Conservation (phyloP, 2,797 vertebrate genomes). For the Diglossa cyanea region DNA sequence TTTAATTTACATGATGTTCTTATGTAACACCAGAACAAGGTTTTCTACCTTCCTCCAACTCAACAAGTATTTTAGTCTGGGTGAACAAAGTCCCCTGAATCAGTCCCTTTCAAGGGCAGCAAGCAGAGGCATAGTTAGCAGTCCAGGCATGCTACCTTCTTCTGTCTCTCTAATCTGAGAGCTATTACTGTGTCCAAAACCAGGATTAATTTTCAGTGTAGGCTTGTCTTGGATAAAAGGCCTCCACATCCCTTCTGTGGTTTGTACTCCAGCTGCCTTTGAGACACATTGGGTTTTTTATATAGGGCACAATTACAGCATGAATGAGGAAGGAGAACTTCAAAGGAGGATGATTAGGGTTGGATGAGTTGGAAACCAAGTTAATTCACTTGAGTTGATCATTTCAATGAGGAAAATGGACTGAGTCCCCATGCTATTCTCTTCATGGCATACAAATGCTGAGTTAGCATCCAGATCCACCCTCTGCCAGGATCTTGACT, state of each 20-base stretch:
- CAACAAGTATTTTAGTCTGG: neutral
- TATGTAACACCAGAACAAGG: neutral
- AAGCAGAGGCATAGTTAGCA: neutral
- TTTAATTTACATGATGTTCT: slow-evolving; percentile 1
- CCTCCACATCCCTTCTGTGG: neutral
- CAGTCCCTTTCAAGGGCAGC: slow-evolving; percentile 14
- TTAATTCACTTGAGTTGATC: slow-evolving; percentile 18
- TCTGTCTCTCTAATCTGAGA: neutral
- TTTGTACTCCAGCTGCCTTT: slow-evolving; percentile 22
- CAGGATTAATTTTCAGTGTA: neutral
- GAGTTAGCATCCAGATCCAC: slow-evolving; percentile 18
- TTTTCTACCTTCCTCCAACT: neutral
- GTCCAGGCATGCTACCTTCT: neutral
- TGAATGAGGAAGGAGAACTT: slow-evolving; percentile 31
- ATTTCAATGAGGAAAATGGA: slow-evolving; percentile 25
- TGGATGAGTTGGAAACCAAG: slow-evolving; percentile 1
- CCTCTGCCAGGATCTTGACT: slow-evolving; percentile 21
- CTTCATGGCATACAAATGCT: slow-evolving; percentile 2
- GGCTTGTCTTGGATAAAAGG: slow-evolving; percentile 14
- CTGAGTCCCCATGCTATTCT: neutral
- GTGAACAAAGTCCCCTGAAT: neutral
- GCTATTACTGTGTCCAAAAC: neutral
- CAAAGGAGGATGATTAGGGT: slow-evolving; percentile 12
- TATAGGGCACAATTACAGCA: neutral
- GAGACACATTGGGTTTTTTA: neutral